These are phyloP conservation scores for Lepilemur septentrionalis DNA, from an alignment of 2,797 vertebrate genomes.

Conservation along the genomic window DNA sequence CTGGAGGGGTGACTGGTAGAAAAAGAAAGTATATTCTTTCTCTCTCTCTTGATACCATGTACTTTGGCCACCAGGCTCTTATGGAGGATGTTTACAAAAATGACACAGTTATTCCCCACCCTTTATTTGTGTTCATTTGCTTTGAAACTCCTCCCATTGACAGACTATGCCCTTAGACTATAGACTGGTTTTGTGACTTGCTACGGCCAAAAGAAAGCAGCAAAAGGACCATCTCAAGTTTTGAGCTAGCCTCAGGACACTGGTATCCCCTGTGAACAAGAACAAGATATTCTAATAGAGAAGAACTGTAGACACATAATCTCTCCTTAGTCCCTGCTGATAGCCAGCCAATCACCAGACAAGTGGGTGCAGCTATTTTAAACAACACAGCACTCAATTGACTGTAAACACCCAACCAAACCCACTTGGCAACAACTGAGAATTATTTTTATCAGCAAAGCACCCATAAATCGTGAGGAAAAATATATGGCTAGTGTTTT, in stretches of 20 bases:
- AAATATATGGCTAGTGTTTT: background rate
- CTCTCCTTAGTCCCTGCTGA: background rate
- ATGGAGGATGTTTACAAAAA: background rate
- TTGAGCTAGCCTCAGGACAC: background rate
- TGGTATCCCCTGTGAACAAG: background rate
- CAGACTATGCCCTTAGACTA: background rate
- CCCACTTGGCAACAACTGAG: background rate
- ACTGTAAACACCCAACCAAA: background rate
- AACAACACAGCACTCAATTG: background rate
- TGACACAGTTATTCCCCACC: background rate
- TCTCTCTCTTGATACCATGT: background rate
- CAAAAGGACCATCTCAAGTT: background rate
- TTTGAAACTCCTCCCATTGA: background rate
- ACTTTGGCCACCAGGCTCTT: background rate
- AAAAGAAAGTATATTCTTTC: background rate
- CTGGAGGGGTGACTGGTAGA: background rate
- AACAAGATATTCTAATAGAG: background rate
- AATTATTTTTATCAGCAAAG: background rate
- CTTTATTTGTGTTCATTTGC: background rate
- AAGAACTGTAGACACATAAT: background rate
- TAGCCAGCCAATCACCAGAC: background rate
- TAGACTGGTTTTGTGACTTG: background rate
- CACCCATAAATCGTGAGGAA: background rate
- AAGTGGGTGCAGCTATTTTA: background rate
- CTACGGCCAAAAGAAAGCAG: background rate